phyloP scores from a whole-genome alignment of 2,113 vertebrate genomes.

The Sardina pilchardus region DNA sequence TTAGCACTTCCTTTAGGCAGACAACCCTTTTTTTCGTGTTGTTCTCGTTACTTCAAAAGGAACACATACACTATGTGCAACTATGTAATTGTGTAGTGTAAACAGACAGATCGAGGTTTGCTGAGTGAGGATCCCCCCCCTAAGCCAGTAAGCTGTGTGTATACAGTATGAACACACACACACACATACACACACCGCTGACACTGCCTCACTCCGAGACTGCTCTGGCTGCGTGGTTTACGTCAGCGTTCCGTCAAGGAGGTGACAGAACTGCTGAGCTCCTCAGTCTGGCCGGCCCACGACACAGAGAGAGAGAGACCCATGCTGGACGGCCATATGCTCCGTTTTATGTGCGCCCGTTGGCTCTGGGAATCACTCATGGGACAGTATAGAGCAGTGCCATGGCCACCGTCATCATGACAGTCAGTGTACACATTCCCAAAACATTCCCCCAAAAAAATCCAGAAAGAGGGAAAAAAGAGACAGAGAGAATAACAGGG shows the following conservation, averaged over 20 bases:
- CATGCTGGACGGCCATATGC: neutral
- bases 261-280: neutral
- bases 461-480: neutral
- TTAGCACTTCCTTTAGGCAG: neutral
- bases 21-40: neutral
- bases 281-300: neutral
- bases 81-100: neutral
- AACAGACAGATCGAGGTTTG: neutral
- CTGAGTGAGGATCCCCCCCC: conserved; percentile 12
- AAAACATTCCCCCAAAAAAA: neutral
- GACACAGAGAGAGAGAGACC: neutral
- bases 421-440: neutral
- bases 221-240: neutral
- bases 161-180: no score
- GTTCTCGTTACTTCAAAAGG: neutral
- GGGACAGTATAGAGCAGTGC: neutral
- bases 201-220: neutral
- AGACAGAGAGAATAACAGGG: neutral
- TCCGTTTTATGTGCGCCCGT: neutral
- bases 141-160: neutral
- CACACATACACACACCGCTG: neutral
- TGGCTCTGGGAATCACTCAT: neutral
- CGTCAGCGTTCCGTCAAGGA: neutral
- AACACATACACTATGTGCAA: neutral
- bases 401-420: neutral